Evolutionary conservation across 2,888 invertebrate species (phyloP), one percentile per base, ranked within the genome.

Genomic region (Drosophila kuntzei): DNA sequence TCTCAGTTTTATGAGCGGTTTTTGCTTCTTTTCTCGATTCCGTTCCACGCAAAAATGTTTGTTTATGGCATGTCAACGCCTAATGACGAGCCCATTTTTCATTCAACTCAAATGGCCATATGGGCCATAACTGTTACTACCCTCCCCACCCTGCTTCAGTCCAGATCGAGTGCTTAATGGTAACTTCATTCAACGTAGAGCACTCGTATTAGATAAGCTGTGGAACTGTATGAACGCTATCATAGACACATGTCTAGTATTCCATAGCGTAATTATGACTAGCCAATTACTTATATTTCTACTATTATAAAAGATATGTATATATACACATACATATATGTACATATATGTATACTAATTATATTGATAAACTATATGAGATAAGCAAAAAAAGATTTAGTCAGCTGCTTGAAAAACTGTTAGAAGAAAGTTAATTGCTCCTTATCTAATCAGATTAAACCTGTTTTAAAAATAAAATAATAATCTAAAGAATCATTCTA

Each of bases 21-120:
- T 55, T 80, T 62, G 61, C 37, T 58, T 51, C 39, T 39, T 62
- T 60, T 63, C 54, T 57, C 63, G 14, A 37, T 64, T 59, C 71
- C 60, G 65, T 41, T 29, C 12, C 39, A 61, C 60, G 71, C 69
- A 76, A 69, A 79, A 63, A 76, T 80, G 82, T 85, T 88, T 89
- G 89, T 89, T 89, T 89, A 87, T 76, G 71, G 69, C 87, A 71
- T 89, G 89, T 89, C 85, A 88, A 74, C 89, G 85, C 88, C 88
- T 89, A 89, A 86, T 89, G 89, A 88, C 88, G 63, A 73, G 71
- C 72, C 70, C 83, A 86, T 89, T 82, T 82, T 78, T 86, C 88
- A 89, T 76, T 65, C 70, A 67, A 70, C 65, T 63, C 61, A 71
- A 88, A 73, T 46, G 67, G 44, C 59, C 76, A 65, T 22, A 18